Conservation (phyloP, 30 jellyfish, hydroid and myxozoan species). For the Mastigias papua region DNA sequence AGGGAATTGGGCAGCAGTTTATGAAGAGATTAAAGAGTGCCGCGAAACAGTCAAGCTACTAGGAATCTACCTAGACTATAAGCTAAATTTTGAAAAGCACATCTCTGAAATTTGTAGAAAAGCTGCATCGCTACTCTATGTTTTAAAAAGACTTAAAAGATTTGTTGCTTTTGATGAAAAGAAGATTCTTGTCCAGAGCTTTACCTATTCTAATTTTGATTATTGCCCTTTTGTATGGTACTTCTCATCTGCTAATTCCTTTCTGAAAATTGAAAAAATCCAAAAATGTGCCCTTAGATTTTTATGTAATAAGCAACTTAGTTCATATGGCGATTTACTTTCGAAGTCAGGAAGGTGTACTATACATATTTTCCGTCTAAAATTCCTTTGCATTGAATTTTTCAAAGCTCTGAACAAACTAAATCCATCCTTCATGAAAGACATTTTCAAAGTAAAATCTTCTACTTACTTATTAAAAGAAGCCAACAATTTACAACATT, state of each 20-base stretch:
- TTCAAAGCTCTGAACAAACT: background rate
- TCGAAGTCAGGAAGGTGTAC: background rate
- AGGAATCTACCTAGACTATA: conserved; percentile 58
- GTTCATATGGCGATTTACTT: background rate
- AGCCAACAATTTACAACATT: background rate
- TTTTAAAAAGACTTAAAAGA: conserved; percentile 15
- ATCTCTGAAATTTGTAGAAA: conserved; percentile 44
- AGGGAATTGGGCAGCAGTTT: conserved; percentile 96
- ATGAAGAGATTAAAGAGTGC: conserved; percentile 82
- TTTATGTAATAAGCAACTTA: background rate
- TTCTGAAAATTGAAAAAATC: conserved; percentile 10
- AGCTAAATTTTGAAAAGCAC: conserved; percentile 38
- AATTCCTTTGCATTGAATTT: background rate
- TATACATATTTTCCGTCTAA: background rate
- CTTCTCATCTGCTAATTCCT: conserved; percentile 45
- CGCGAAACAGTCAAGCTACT: conserved; percentile 71
- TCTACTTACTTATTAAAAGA: background rate
- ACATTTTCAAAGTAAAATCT: background rate
- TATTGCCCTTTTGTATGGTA: conserved; percentile 64
- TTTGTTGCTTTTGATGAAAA: background rate
- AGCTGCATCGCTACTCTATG: conserved; percentile 63
- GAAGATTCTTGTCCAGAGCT: conserved; percentile 32
- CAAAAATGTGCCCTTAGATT: background rate
- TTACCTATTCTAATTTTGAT: conserved; percentile 33
- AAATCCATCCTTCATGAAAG: background rate